A percentile compares a stretch with the other conserved stretches of the same genome.
These are phyloP conservation scores for Rhizoglyphus robini DNA, from an alignment of 1,140 invertebrate genomes.

Conservation along the genomic window DNA sequence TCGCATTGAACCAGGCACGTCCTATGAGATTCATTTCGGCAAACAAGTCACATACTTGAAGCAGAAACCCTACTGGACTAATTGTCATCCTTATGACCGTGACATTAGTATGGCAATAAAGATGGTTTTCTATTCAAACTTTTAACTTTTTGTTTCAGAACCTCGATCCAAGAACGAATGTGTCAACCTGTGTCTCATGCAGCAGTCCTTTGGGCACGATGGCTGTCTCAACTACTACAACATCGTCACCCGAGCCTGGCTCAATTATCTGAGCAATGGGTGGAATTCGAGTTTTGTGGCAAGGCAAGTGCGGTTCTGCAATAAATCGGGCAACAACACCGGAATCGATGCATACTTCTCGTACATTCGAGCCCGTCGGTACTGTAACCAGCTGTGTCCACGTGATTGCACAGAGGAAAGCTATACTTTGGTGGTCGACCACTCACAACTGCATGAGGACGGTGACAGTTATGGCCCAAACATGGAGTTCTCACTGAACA, in stretches of 20 bases:
- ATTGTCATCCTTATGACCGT: background rate
- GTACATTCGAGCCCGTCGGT: background rate
- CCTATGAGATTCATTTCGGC: background rate
- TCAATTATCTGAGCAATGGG: background rate
- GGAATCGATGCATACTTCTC: background rate
- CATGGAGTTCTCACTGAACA: background rate
- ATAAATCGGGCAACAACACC: background rate
- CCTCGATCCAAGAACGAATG: slow-evolving; percentile 1
- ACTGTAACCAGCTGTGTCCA: background rate
- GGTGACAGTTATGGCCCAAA: background rate
- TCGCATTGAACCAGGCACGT: background rate
- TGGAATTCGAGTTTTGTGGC: too few relatives aligned
- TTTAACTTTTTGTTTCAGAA: background rate
- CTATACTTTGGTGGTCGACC: background rate
- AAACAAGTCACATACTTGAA: background rate
- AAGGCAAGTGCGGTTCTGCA: background rate
- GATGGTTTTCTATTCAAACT: background rate
- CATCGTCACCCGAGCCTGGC: background rate
- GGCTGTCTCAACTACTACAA: background rate
- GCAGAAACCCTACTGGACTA: background rate
- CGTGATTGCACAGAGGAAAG: background rate
- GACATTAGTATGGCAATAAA: background rate
- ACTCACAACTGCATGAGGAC: background rate
- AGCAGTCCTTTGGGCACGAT: background rate
- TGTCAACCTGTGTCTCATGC: background rate